Conservation (phyloP, 1,140 invertebrate species). For the Coenobita brevimanus region DNA sequence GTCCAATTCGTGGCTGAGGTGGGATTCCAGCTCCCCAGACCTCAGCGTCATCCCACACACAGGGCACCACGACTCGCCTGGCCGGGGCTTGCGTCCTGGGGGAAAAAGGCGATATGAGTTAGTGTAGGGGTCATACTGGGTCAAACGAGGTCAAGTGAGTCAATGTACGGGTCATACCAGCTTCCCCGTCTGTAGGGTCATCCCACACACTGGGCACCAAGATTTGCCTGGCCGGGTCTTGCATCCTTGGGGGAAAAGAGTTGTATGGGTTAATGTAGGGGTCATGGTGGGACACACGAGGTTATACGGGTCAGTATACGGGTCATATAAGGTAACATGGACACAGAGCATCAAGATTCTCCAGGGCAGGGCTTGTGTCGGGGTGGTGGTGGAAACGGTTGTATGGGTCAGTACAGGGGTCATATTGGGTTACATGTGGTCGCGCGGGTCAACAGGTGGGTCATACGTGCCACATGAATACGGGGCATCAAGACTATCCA, state of each 20-base stretch:
- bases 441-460: no score
- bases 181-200: slow-evolving; percentile 83
- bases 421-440: no score
- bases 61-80: slow-evolving; percentile 84
- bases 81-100: slow-evolving; percentile 73
- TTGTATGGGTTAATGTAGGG: background rate
- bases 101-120: background rate
- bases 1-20: slow-evolving; percentile 84
- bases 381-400: background rate
- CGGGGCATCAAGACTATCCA: no score
- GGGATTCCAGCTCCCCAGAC: slow-evolving; percentile 82
- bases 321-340: slow-evolving; percentile 82
- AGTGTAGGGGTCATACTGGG: background rate
- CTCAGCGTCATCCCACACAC: slow-evolving; percentile 86
- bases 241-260: slow-evolving; percentile 30
- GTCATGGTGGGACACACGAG: background rate
- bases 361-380: slow-evolving; percentile 76
- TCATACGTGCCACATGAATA: no score
- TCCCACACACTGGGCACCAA: slow-evolving; percentile 87
- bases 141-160: background rate
- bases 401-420: no score
- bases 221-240: slow-evolving; percentile 78
- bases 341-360: slow-evolving; percentile 85
- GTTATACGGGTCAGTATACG: background rate
- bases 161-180: slow-evolving; percentile 75